A percentile compares a stretch with the other conserved stretches of the same genome.
Conservation (phyloP, 2,113 vertebrate species). For the Lanius ludovicianus region DNA sequence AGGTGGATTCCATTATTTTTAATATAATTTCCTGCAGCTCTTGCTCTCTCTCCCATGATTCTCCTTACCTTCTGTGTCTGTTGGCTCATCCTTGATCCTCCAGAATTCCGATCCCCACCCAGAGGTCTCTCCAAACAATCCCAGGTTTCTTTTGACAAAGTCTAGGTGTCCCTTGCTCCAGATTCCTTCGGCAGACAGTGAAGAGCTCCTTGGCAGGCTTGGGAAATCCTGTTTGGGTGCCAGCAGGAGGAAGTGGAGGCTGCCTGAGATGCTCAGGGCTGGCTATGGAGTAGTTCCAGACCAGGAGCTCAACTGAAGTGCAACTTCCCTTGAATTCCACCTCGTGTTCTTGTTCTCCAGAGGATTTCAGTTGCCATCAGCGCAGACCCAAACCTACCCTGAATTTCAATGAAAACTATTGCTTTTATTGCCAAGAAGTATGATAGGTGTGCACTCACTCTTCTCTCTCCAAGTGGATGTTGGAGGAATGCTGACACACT, state of each 20-base stretch:
- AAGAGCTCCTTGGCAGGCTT: not conserved
- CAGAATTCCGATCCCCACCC: not conserved
- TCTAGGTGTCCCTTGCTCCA: not conserved
- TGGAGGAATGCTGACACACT: not conserved
- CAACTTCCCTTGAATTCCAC: not conserved
- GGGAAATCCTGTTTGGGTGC: not conserved
- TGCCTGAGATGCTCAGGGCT: not conserved
- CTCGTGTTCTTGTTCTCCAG: not conserved
- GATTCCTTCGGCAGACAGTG: not conserved
- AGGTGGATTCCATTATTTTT: not conserved
- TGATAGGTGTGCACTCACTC: not conserved
- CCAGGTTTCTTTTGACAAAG: not conserved
- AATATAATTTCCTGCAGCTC: not conserved
- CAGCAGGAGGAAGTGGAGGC: not conserved
- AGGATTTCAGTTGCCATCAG: not conserved
- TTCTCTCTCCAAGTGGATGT: not conserved
- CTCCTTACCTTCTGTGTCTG: not conserved
- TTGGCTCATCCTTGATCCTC: not conserved
- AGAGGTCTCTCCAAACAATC: not conserved
- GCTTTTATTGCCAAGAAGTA: conserved; percentile 53
- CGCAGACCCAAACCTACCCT: conserved; percentile 10
- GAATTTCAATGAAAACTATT: conserved; percentile 59
- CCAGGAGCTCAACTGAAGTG: not conserved
- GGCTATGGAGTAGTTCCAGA: not conserved
- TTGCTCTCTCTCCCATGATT: not conserved